Conservation (phyloP, 2,888 invertebrate species). For the Frankliniella fusca region DNA sequence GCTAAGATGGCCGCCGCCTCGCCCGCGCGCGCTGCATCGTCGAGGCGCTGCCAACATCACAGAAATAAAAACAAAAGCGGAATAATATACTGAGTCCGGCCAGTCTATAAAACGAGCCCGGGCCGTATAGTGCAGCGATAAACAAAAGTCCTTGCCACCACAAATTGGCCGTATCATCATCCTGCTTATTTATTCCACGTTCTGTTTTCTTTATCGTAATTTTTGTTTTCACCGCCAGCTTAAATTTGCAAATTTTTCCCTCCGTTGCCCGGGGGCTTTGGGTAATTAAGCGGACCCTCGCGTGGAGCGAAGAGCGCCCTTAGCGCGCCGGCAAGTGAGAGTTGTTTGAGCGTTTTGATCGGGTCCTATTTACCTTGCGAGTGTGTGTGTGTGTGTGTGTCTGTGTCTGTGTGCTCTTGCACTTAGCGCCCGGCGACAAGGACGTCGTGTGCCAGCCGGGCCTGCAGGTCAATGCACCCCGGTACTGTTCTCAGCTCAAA, state of each 20-base stretch:
- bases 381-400: too few species aligned
- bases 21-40: background rate
- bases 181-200: background rate
- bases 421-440: conserved; percentile 2
- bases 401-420: background rate
- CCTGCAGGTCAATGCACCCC: background rate
- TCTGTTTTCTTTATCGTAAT: background rate
- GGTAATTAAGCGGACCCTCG: too few species aligned
- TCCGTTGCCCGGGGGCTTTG: too few species aligned
- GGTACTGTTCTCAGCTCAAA: background rate
- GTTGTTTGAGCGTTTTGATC: too few species aligned
- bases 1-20: background rate
- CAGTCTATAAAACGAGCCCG: conserved; percentile 1
- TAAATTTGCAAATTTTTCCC: background rate
- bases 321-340: too few species aligned
- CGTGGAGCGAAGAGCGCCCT: too few species aligned
- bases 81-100: conserved; percentile 22
- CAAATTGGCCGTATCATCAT: background rate
- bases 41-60: conserved; percentile 15
- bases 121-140: background rate
- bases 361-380: too few species aligned
- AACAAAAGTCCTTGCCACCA: conserved; percentile 16
- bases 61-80: conserved; percentile 20
- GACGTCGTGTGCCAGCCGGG: background rate
- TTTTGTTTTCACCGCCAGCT: background rate